Evolutionary conservation across 2,113 vertebrate genomes (phyloP), one percentile per base, ranked within the genome.

Genomic region (Catharus minimus): DNA sequence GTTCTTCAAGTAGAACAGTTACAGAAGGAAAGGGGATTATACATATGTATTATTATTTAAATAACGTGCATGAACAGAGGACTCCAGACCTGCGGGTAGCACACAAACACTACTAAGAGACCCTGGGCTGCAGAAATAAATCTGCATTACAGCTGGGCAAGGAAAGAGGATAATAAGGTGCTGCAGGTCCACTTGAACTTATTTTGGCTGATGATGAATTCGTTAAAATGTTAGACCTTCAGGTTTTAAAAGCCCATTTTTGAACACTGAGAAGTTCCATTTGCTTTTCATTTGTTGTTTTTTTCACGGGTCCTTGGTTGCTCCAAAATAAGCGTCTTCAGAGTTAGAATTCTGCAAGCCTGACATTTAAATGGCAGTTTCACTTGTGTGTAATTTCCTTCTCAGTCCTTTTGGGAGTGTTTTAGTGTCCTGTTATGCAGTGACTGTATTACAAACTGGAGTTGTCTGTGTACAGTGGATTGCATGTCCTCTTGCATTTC

Each of bases 1-100:
- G 68, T 89, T 96, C 88, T 90, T 85, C 65, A 90, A 95, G 87
- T 89, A 88, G 77, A 93, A 74, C 82, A 93, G 85, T 94, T 93
- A 92, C 76, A 91, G 79, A 49, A 95, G 74, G 77, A 88, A 88
- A 62, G 60, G 78, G 76, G 92, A 96, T 94, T 95, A 95, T 92
- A 92, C 67, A 75, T 95, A 86, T 91, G 84, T 78, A 90, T 93
- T 94, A 86, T 95, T 86, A 95, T 95, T 95, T 91, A 92, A 95
- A 96, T 93, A 92, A 56, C 1, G 10, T 0, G 36, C 84, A 74
- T 90, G 86, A 92, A 82, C 86, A 82, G 91, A 95, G 55, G 81
- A 56, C 67, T 96, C 32, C 46, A 89, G 83, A 75, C 71, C 72
- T 74, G 43, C 4, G 2, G 53, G 76, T 79, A 91, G 67, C 75